phyloP scores from a whole-genome alignment of 1,140 invertebrate species.

The Battus philenor region DNA sequence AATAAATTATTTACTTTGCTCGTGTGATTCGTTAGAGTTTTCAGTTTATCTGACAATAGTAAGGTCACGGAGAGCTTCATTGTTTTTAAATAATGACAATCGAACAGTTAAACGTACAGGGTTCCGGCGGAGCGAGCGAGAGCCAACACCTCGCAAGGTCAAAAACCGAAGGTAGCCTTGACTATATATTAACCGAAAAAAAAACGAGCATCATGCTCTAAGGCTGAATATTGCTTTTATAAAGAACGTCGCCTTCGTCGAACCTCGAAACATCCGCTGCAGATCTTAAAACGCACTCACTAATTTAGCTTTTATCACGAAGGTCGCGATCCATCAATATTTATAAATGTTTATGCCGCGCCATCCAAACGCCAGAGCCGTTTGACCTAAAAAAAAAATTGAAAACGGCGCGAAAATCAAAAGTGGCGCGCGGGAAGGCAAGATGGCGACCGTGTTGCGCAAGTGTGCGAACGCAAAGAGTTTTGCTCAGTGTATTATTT shows the following conservation, averaged over 20 bases:
- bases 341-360: slow-evolving; percentile 24
- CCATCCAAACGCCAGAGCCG: background rate
- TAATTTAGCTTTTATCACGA: slow-evolving; percentile 34
- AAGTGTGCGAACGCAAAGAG: slow-evolving; percentile 56
- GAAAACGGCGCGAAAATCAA: slow-evolving; percentile 40
- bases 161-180: slow-evolving; percentile 26
- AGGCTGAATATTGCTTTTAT: slow-evolving; percentile 13
- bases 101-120: slow-evolving; percentile 17
- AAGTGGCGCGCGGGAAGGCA: slow-evolving; percentile 38
- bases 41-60: slow-evolving; percentile 52
- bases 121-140: slow-evolving; percentile 18
- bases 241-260: slow-evolving; percentile 19
- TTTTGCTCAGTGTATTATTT: slow-evolving; percentile 63
- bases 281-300: slow-evolving; percentile 18
- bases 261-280: slow-evolving; percentile 21
- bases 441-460: slow-evolving; percentile 50
- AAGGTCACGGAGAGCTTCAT: slow-evolving; percentile 56
- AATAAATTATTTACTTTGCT: too few species aligned
- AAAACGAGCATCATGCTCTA: slow-evolving; percentile 20
- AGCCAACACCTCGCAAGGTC: slow-evolving; percentile 24
- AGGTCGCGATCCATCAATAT: slow-evolving; percentile 45
- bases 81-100: slow-evolving; percentile 40
- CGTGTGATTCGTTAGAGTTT: slow-evolving; percentile 41
- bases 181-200: slow-evolving; percentile 29
- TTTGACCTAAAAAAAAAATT: slow-evolving; percentile 23